These are phyloP conservation scores for Nylanderia fulva DNA, from an alignment of 1,140 invertebrate species.

Conservation along the genomic window DNA sequence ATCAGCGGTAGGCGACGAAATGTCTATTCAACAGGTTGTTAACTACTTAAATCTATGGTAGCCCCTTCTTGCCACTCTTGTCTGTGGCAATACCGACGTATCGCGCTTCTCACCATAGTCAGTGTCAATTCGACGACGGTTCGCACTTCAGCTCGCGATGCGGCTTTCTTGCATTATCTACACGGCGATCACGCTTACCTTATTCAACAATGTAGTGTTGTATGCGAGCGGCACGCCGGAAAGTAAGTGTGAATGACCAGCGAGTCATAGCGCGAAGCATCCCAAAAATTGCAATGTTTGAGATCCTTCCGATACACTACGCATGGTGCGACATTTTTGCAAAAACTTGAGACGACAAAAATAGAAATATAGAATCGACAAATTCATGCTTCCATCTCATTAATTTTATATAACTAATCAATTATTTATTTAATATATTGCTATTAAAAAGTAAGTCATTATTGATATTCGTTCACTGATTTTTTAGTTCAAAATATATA, in stretches of 20 bases:
- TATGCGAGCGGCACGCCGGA: slow-evolving; percentile 36
- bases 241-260: slow-evolving; percentile 26
- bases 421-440: background rate
- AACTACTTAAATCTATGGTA: slow-evolving; percentile 60
- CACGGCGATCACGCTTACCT: slow-evolving; percentile 19
- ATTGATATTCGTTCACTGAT: background rate
- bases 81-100: slow-evolving; percentile 18
- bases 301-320: background rate
- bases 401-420: slow-evolving; percentile 4
- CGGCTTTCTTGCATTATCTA: slow-evolving; percentile 8
- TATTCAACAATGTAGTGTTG: slow-evolving; percentile 10
- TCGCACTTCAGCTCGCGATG: slow-evolving; percentile 51
- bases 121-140: slow-evolving; percentile 56
- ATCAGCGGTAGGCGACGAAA: slow-evolving; percentile 52
- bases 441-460: background rate
- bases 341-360: background rate
- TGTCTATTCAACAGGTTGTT: slow-evolving; percentile 63
- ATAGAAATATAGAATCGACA: background rate
- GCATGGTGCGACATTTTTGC: background rate
- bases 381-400: background rate
- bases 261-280: background rate
- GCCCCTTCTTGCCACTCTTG: slow-evolving; percentile 50
- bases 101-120: slow-evolving; percentile 44
- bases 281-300: background rate
- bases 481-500: background rate